Evolutionary conservation across 2,888 invertebrate species (phyloP), one percentile per base, ranked within the genome.

Genomic region (Andrena bucephala): DNA sequence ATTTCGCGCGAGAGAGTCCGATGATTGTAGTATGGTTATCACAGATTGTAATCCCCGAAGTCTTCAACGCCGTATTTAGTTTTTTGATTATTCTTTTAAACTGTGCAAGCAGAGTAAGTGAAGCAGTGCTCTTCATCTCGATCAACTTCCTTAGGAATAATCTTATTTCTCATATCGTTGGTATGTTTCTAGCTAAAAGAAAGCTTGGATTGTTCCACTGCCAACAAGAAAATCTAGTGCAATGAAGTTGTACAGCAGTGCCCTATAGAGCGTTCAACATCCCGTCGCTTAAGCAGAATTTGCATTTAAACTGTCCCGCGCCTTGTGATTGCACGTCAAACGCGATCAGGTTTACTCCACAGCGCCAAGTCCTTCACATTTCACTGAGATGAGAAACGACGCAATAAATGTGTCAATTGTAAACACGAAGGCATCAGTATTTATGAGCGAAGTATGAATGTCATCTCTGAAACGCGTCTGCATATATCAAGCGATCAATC

Each of bases 351-450:
- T 31, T 63, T 63, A 42, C 31, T 68, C 29, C 20, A 13, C 20
- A 24, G 16, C 54, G 13, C 48, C 63, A 31, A 79, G 79, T 69
- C 76, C 76, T 76, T 76, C 76, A 31, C 79, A 69, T 79, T 75
- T 76, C 50, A 65, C 68, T 20, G 57, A 3, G 20, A 33, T 27
- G n/a, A 29, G 48, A 63, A 76, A 65, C 63, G 63, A 7, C 36
- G 54, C 65, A 29, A 60, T 76, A 70, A 79, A 29, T 16, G 59
- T 65, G 13, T 24, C 59, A 16, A 68, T 36, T 36, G n/a, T 33
- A 57, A 71, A 59, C 57, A 57, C 65, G 65, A 24, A 16, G 70
- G 63, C 27, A 75, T 69, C 52, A 54, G 69, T 62, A 69, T 69
- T 62, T 29, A 13, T 62, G 67, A 27, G 36, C 54, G n/a, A 59